Base-by-base conservation (phyloP, 2,797 vertebrate species). In the Darevskia mixta region DNA sequence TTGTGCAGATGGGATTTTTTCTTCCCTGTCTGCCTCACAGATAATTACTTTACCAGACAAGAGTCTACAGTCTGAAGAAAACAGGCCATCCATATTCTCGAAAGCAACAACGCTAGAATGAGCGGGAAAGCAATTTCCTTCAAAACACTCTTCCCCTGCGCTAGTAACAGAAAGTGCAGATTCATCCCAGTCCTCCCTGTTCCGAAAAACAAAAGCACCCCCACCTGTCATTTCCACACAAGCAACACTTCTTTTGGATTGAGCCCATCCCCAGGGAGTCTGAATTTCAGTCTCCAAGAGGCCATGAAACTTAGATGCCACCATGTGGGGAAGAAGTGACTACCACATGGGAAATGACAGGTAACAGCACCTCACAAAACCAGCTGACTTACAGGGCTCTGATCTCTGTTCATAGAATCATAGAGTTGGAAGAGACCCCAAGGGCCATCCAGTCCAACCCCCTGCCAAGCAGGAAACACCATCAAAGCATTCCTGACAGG, bases 21-120 rank as follows among this genome's bases (percentile, higher is more conserved):
- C 93, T 90, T 85, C 91, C 94, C 93, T 86, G 91, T 93, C 94
- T 95, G 94, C 94, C 90, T 95, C 94, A 90, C 91, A 94, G 93
- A 91, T 96, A 95, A 97, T 95, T 93, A 93, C 95, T 97, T 96
- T 95, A 94, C 90, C 97, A 96, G 95, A 93, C 15, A 84, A 95
- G 49, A 49, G 92, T 93, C 93, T 88, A 64, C 0, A 90, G 91
- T 85, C 91, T 94, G 93, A 93, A 95, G 93, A 96, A 96, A 96
- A 95, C 87, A 93, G 94, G 89, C 76, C 45, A 58, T 43, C 88
- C 77, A 82, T 94, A 95, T 92, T 94, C 95, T 94, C 94, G 90
- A 95, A 95, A 95, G 93, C 87, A 95, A 85, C 88, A 94, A 91
- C 88, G 85, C 66, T 90, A 92, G 86, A 93, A 75, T 69, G 18